A percentile compares a stretch with the other conserved stretches of the same genome.
Evolutionary conservation across 1,140 invertebrate genomes (phyloP).

Genomic region (Temnothorax nylanderi): DNA sequence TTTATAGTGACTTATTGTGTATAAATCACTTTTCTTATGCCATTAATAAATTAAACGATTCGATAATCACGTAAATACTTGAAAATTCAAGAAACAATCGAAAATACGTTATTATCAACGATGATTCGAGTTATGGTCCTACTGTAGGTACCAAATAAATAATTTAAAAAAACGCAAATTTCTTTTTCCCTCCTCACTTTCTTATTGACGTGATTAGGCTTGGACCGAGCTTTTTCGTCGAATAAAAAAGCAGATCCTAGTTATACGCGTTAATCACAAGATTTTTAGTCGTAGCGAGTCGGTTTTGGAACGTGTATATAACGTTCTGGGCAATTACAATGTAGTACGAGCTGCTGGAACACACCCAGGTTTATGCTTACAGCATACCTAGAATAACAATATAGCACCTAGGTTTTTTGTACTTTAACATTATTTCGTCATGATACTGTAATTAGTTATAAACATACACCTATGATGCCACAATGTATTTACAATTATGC

Average conservation of each 20-base stretch:
- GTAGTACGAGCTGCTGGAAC: slow-evolving; percentile 76
- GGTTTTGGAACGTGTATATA: slow-evolving; percentile 56
- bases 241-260: slow-evolving; percentile 45
- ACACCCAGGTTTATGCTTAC: slow-evolving; percentile 76
- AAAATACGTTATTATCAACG: slow-evolving; percentile 11
- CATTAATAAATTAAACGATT: slow-evolving; percentile 35
- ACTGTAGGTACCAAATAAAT: slow-evolving; percentile 40
- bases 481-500: slow-evolving; percentile 84
- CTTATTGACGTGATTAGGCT: slow-evolving; percentile 50
- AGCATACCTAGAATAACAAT: slow-evolving; percentile 83
- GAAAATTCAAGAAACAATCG: background rate
- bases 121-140: slow-evolving; percentile 47
- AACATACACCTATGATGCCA: slow-evolving; percentile 78
- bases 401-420: slow-evolving; percentile 86
- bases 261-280: slow-evolving; percentile 39
- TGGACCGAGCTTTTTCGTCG: slow-evolving; percentile 46
- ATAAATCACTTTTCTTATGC: background rate
- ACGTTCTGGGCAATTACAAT: slow-evolving; percentile 68
- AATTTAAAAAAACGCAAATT: slow-evolving; percentile 12
- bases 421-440: slow-evolving; percentile 85
- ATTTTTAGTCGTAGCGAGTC: slow-evolving; percentile 34
- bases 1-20: background rate
- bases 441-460: slow-evolving; percentile 79
- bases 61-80: slow-evolving; percentile 14
- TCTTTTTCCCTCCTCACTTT: background rate